Evolutionary conservation across 2,888 invertebrate genomes (phyloP), one percentile per base, ranked within the genome.

Genomic region (Pristionchus arcanus): DNA sequence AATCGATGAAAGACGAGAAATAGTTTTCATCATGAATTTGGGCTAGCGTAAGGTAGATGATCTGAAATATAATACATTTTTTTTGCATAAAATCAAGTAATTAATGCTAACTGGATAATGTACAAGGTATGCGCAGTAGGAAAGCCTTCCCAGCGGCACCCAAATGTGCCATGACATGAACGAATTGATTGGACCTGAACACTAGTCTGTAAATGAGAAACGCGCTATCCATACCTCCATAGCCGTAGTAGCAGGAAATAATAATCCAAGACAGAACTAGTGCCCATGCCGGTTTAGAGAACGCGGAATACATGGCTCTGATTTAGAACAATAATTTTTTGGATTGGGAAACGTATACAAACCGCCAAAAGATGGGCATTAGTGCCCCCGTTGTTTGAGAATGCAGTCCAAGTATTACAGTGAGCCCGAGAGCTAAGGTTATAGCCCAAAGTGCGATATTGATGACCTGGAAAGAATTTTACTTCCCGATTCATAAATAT

Each of bases 141-240:
- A 83, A 9, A 92, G 77, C 0, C 91, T 87, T 4, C 92, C 92
- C 15, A 92, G n/a, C n/a, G n/a, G n/a, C n/a, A n/a, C n/a, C n/a
- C n/a, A n/a, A n/a, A n/a, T n/a, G n/a, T n/a, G n/a, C 92, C 92
- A 92, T 19, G 89, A 87, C 90, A 92, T 90, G 83, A 92, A 92
- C 21, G 55, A 28, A 87, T 92, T 92, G 74, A 92, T 90, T 5
- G 90, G 88, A 11, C 92, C 92, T 87, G 21, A 55, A 42, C n/a
- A 77, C 42, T 5, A 5, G 3, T 42, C 9, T 42, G 9, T 5
- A n/a, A 28, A 37, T 31, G 31, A 16, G 31, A 5, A n/a, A 81
- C 49, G 7, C 2, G 25, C 25, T 25, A 13, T 66, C 3, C 25
- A 66, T 7, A 88, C 88, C 88, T 66, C 92, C 92, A 85, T 92